phyloP scores from a whole-genome alignment of 2,113 vertebrate genomes.

The Tragelaphus imberbis region DNA sequence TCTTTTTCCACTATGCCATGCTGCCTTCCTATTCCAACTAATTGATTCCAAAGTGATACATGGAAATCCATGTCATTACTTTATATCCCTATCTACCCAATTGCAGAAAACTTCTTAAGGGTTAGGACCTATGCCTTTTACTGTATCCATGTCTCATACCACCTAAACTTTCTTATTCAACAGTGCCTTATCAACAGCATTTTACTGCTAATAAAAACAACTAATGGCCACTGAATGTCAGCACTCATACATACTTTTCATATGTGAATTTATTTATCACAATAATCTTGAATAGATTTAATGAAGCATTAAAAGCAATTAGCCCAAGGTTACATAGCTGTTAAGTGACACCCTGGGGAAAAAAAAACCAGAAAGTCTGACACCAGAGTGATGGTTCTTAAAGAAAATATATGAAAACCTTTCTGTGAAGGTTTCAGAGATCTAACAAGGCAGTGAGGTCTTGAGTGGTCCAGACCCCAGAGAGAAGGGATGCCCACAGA shows the following conservation, averaged over 20 bases:
- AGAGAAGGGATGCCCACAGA: neutral
- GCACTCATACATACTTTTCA: neutral
- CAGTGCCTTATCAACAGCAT: neutral
- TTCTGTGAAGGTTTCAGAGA: neutral
- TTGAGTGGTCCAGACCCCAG: neutral
- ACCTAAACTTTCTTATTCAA: neutral
- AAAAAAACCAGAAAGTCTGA: neutral
- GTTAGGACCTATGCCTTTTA: neutral
- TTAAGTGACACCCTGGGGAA: neutral
- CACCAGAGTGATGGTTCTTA: neutral
- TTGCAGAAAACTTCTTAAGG: neutral
- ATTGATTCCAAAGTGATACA: neutral
- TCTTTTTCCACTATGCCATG: neutral
- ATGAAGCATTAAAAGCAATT: neutral
- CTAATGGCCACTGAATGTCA: neutral
- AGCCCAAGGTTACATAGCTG: neutral
- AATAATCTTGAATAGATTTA: neutral
- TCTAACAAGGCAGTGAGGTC: neutral
- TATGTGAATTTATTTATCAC: neutral
- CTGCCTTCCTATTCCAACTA: neutral
- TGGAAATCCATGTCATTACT: neutral
- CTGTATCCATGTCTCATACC: neutral
- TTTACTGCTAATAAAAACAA: neutral
- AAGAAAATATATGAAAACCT: neutral
- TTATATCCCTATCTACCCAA: neutral